Conservation (phyloP, 2,113 vertebrate genomes). For the Gavia stellata region DNA sequence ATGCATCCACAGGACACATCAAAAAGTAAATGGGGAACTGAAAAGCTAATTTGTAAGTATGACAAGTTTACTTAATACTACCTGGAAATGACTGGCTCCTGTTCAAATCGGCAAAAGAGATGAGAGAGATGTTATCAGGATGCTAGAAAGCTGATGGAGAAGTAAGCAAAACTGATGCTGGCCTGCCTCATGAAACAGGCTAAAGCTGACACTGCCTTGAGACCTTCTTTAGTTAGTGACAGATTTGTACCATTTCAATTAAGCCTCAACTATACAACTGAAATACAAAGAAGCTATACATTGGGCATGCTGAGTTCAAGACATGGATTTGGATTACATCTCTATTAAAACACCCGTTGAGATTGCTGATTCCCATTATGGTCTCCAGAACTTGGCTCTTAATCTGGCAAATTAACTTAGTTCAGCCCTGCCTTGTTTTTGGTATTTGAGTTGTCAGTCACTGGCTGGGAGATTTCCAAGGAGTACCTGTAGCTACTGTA, state of each 20-base stretch:
- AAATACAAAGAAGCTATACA: background rate
- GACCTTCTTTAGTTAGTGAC: background rate
- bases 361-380: background rate
- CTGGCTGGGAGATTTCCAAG: background rate
- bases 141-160: background rate
- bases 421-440: background rate
- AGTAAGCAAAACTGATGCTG: background rate
- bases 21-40: background rate
- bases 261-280: background rate
- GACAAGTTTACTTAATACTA: background rate
- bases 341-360: background rate
- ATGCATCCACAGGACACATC: background rate
- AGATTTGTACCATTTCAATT: background rate
- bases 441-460: background rate
- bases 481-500: background rate
- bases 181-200: background rate
- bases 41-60: background rate
- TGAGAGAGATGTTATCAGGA: background rate
- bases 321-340: background rate
- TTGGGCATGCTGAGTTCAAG: background rate
- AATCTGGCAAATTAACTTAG: background rate
- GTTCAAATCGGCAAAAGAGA: background rate
- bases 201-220: background rate
- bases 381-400: background rate
- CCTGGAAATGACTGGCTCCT: background rate